Evolutionary conservation across 2,113 vertebrate species (phyloP), one percentile per base, ranked within the genome.

Genomic region (Nycticryphes semicollaris): DNA sequence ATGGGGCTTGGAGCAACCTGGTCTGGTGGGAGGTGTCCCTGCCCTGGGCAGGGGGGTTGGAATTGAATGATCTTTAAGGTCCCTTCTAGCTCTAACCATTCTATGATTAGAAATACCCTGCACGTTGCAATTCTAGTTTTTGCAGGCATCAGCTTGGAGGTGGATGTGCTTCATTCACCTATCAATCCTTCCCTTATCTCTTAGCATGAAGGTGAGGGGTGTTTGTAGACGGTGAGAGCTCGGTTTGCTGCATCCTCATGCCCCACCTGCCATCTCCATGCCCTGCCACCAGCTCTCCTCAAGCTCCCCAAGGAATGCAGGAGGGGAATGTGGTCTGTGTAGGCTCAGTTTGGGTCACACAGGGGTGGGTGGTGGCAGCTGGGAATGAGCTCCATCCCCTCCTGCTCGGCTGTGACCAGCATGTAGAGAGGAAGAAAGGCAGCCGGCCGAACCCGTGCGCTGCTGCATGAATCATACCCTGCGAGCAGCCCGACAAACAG

Each of bases 261-360:
- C 35, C 43, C 43, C 15, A 16, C 1, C 0, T 43, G 7, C 25
- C 6, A 4, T 11, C 77, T 5, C 9, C 2, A 6, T 33, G 45
- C 33, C 24, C 22, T 30, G 23, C 23, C 37, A 10, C n/a, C 41
- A 35, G 7, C 28, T 45, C 10, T 37, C 21, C 30, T 14, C 22
- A 7, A 16, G 33, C 10, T 37, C 21, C 30, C 14, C 22, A 7
- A 16, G 33, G 59, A 33, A 27, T 0, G 8, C 28, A 20, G 74
- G 43, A 47, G 50, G 27, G 7, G 41, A 21, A 7, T 0, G 2
- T 12, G 28, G 16, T 17, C 35, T 2, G 3, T 20, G 47, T 20
- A 48, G 64, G 27, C 43, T 76, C 39, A 13, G 12, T 47, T 51
- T 5, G 4, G 35, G 50, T 15, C 14, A 10, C 1, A 2, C 7